Percentiles rank a stretch among this genome's conserved stretches.
Evolutionary conservation across 2,113 vertebrate species (phyloP).

Genomic region (Ictalurus furcatus): DNA sequence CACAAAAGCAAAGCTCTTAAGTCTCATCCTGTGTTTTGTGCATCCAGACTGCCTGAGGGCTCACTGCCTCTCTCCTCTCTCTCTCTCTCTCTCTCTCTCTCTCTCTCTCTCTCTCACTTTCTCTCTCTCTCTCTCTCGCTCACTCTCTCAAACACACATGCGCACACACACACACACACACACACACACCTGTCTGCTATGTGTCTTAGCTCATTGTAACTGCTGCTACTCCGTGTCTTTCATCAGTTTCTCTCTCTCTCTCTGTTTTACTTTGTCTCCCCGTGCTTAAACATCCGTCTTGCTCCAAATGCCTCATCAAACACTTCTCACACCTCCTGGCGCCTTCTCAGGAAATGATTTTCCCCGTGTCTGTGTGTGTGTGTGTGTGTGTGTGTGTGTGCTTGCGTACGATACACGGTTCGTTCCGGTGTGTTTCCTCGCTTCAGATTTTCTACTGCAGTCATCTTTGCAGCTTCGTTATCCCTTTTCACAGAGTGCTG

Average conservation of each 20-base stretch:
- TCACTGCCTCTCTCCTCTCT: background rate
- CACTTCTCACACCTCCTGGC: slow-evolving; percentile 23
- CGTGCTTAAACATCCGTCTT: slow-evolving; percentile 17
- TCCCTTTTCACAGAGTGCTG: background rate
- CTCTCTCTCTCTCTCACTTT: background rate
- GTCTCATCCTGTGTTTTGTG: slow-evolving; percentile 23
- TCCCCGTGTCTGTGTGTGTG: background rate
- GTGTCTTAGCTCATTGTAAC: slow-evolving; percentile 32
- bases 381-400: slow-evolving; percentile 20
- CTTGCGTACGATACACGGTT: background rate
- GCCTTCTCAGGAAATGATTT: slow-evolving; percentile 40
- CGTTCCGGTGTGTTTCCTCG: background rate
- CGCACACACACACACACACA: slow-evolving; percentile 10
- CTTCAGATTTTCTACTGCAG: background rate
- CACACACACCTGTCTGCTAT: slow-evolving; percentile 10
- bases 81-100: background rate
- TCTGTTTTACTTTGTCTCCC: background rate
- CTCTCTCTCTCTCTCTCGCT: background rate
- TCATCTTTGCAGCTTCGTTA: background rate
- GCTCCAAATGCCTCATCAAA: slow-evolving; percentile 26
- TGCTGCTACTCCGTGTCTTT: slow-evolving; percentile 23
- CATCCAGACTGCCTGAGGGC: slow-evolving; percentile 24
- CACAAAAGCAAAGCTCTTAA: slow-evolving; percentile 29
- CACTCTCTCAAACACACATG: background rate
- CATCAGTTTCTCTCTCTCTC: slow-evolving; percentile 13